Conservation (phyloP, 92 coral and sea anemone genomes). For the Actinostola sp. region DNA sequence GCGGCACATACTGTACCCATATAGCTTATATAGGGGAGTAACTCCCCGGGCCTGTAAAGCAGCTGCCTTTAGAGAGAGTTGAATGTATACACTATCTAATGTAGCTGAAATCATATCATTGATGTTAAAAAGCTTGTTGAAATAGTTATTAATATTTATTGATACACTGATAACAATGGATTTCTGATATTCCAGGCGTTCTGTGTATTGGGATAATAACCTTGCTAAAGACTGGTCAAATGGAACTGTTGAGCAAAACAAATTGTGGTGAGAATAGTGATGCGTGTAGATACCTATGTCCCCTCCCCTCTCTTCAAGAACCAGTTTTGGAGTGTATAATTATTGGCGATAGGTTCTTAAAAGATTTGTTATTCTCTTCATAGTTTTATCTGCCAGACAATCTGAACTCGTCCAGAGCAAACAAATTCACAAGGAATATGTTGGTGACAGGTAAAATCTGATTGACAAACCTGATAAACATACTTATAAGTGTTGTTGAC, state of each 20-base stretch:
- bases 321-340: neutral
- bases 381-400: slow-evolving; percentile 78
- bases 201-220: slow-evolving; percentile 95
- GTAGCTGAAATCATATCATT: neutral
- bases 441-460: slow-evolving; percentile 85
- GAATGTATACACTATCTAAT: too few relatives aligned
- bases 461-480: neutral
- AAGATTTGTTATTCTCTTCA: neutral
- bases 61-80: too few relatives aligned
- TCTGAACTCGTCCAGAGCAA: slow-evolving; percentile 72
- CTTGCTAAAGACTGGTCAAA: slow-evolving; percentile 88
- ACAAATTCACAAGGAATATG: slow-evolving; percentile 77
- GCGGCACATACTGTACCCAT: too few relatives aligned
- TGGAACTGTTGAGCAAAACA: slow-evolving; percentile 48
- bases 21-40: too few relatives aligned
- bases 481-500: neutral
- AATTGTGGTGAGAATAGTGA: slow-evolving; percentile 44
- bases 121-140: neutral
- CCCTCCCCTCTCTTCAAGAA: too few relatives aligned
- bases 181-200: slow-evolving; percentile 57
- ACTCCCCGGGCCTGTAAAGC: too few relatives aligned
- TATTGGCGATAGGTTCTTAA: neutral
- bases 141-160: neutral
- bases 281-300: too few relatives aligned
- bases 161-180: neutral